These are phyloP conservation scores for Xestoiulus laeticollis DNA, from an alignment of 2,888 invertebrate genomes.

Conservation along the genomic window DNA sequence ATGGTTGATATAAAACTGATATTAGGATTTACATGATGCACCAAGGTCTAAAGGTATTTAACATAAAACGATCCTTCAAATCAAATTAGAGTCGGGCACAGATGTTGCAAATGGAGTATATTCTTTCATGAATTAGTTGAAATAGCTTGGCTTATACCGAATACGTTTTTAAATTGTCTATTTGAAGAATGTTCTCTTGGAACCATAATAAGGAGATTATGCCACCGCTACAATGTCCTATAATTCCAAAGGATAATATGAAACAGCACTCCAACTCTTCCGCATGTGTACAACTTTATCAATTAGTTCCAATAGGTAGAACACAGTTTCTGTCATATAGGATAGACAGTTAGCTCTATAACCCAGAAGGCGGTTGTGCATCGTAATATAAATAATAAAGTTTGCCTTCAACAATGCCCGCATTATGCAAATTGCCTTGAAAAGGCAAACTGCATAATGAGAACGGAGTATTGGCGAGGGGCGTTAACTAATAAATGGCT, in stretches of 20 bases:
- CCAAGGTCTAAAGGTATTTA: too few relatives aligned
- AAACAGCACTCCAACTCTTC: background rate
- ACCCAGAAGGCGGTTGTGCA: conserved; percentile 18
- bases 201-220: background rate
- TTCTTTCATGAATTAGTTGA: too few relatives aligned
- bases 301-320: conserved; percentile 11
- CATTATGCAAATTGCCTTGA: conserved; percentile 19
- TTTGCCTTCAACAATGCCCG: conserved; percentile 26
- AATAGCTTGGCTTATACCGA: too few relatives aligned
- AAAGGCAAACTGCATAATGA: conserved; percentile 20
- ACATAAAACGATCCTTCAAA: background rate
- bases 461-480: conserved; percentile 19
- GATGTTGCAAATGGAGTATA: background rate
- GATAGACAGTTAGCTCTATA: background rate
- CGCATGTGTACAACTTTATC: background rate
- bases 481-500: conserved; percentile 26
- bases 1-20: too few relatives aligned
- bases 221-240: background rate
- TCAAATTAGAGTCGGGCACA: background rate
- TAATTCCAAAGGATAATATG: background rate
- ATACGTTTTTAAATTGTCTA: background rate
- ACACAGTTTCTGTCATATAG: background rate
- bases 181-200: background rate
- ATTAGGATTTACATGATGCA: too few relatives aligned
- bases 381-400: conserved; percentile 26